phyloP scores from a whole-genome alignment of 2,888 invertebrate genomes.

The Bedellia somnulentella region DNA sequence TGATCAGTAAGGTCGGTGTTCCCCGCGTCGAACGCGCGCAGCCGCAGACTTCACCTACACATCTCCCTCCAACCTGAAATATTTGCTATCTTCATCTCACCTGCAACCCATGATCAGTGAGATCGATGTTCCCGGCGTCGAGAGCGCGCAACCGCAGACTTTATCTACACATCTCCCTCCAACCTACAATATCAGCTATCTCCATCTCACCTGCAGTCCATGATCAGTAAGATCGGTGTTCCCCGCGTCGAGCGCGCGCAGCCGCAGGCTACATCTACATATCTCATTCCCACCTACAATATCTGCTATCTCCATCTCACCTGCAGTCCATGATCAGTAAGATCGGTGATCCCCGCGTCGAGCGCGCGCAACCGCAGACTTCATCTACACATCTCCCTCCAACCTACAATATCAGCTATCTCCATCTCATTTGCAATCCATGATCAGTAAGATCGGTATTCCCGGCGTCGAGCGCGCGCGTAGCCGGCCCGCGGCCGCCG shows the following conservation, averaged over 20 bases:
- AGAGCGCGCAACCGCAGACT: slow-evolving; percentile 80
- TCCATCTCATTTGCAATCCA: slow-evolving; percentile 82
- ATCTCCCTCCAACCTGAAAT: too few species aligned
- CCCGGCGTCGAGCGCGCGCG: slow-evolving; percentile 85
- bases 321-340: slow-evolving; percentile 85
- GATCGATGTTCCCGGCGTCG: slow-evolving; percentile 92
- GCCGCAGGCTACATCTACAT: too few species aligned
- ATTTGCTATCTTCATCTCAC: too few species aligned
- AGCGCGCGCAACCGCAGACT: slow-evolving; percentile 83
- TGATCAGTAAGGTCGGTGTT: slow-evolving; percentile 93
- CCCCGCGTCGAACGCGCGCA: slow-evolving; percentile 87
- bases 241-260: slow-evolving; percentile 87
- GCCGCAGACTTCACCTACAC: too few species aligned
- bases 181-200: too few species aligned
- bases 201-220: slow-evolving; percentile 77
- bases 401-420: too few species aligned
- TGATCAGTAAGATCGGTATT: slow-evolving; percentile 93
- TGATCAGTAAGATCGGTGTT: slow-evolving; percentile 93
- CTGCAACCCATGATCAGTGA: slow-evolving; percentile 85
- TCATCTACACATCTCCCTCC: too few species aligned
- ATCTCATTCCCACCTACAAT: too few species aligned
- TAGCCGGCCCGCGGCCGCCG: slow-evolving; percentile 90
- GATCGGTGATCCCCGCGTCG: slow-evolving; percentile 92
- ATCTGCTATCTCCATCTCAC: too few species aligned
- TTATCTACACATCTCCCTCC: too few species aligned